Conservation (phyloP, 2,888 invertebrate genomes). For the Philereme vetulata region DNA sequence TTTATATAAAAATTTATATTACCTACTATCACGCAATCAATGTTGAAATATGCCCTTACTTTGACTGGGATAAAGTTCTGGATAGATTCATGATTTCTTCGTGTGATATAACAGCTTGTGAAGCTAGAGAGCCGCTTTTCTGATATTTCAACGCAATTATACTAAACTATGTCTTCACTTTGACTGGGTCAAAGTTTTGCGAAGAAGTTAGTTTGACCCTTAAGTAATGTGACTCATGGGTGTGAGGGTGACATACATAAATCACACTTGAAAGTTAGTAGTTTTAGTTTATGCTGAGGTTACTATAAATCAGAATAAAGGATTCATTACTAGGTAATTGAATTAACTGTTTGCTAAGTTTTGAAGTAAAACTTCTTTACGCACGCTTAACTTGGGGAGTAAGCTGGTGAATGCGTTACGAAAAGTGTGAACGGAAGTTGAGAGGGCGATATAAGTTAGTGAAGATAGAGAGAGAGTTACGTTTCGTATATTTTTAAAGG, state of each 20-base stretch:
- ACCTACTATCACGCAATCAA: constrained; percentile 22
- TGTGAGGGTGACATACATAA: background rate
- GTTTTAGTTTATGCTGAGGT: background rate
- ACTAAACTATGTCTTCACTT: constrained; percentile 7
- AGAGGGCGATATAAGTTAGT: too few species aligned
- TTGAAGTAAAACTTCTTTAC: too few species aligned
- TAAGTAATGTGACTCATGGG: background rate
- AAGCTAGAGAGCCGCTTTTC: background rate
- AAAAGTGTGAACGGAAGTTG: too few species aligned
- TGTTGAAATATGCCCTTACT: constrained; percentile 16
- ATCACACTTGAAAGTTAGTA: background rate
- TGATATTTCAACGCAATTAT: constrained; percentile 11
- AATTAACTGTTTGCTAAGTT: too few species aligned
- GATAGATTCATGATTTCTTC: constrained; percentile 17
- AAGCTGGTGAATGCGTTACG: too few species aligned
- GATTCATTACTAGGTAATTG: too few species aligned
- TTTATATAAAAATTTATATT: too few species aligned
- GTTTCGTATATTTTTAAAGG: too few species aligned
- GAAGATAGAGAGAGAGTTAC: too few species aligned
- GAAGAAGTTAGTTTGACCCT: background rate
- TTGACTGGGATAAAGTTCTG: constrained; percentile 12
- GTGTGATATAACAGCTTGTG: constrained; percentile 3
- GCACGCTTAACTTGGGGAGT: too few species aligned
- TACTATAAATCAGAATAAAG: too few species aligned
- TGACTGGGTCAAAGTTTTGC: constrained; percentile 6